phyloP scores from a whole-genome alignment of 2,888 invertebrate genomes.

The Brassicogethes aeneus region DNA sequence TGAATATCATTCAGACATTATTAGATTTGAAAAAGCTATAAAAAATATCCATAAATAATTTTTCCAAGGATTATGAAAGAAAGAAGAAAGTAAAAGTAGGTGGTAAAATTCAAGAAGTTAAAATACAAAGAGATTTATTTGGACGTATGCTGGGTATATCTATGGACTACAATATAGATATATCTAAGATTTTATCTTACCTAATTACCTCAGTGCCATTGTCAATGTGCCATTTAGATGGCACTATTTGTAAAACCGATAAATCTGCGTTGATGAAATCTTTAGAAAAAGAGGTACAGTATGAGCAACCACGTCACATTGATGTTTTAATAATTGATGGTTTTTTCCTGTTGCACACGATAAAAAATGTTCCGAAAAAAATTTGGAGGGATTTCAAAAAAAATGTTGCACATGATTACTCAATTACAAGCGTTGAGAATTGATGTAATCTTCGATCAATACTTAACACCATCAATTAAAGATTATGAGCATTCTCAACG shows the following conservation, averaged over 20 bases:
- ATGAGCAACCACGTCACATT: slow-evolving; percentile 12
- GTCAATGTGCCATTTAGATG: slow-evolving; percentile 21
- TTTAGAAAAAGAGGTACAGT: slow-evolving; percentile 14
- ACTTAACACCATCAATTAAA: slow-evolving; percentile 18
- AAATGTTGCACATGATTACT: slow-evolving; percentile 17
- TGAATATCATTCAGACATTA: slow-evolving; percentile 18
- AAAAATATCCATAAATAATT: slow-evolving; percentile 19
- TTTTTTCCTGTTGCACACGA: slow-evolving; percentile 23
- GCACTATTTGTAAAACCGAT: slow-evolving; percentile 19
- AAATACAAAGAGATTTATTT: slow-evolving; percentile 17
- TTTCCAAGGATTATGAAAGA: slow-evolving; percentile 14
- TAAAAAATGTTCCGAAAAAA: slow-evolving; percentile 25
- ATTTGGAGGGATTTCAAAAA: slow-evolving; percentile 25
- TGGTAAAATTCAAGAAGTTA: slow-evolving; percentile 19
- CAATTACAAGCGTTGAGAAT: slow-evolving; percentile 13
- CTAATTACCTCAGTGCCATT: slow-evolving; percentile 25
- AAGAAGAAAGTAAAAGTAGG: slow-evolving; percentile 16
- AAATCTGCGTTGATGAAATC: slow-evolving; percentile 21
- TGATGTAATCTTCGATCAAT: slow-evolving; percentile 19
- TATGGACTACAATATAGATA: slow-evolving; percentile 9
- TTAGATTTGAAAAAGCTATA: slow-evolving; percentile 22
- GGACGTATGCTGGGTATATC: slow-evolving; percentile 10
- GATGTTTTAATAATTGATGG: slow-evolving; percentile 29
- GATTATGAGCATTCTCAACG: slow-evolving; percentile 18
- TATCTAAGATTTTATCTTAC: slow-evolving; percentile 20